Evolutionary conservation across 2,888 invertebrate species (phyloP).

Genomic region (Tuta absoluta): DNA sequence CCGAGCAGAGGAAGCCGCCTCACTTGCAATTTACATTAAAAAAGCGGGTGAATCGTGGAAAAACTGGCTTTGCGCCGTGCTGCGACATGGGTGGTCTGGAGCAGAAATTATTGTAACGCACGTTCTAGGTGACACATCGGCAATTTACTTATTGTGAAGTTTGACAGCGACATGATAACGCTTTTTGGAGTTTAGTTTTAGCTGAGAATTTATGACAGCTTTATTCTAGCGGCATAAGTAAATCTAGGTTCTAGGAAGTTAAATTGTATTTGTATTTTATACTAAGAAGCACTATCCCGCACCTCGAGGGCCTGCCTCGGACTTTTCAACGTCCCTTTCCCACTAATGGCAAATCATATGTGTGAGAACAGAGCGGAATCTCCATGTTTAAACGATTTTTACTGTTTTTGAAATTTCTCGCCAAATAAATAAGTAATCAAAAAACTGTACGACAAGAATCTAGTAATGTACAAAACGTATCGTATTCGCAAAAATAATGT

Average conservation of each 20-base stretch:
- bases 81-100: constrained; percentile 14
- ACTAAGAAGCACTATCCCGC: too few species aligned
- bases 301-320: too few species aligned
- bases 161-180: constrained; percentile 12
- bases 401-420: too few species aligned
- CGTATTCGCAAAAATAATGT: too few species aligned
- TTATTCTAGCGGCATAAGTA: not conserved
- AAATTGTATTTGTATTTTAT: not conserved
- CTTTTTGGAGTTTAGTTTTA: constrained; percentile 18
- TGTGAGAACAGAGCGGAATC: too few species aligned
- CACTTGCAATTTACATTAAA: constrained; percentile 1
- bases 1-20: not conserved
- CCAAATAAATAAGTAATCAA: too few species aligned
- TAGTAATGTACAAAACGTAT: too few species aligned
- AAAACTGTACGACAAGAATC: too few species aligned
- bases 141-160: not conserved
- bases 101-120: constrained; percentile 3
- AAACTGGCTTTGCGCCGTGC: constrained; percentile 7
- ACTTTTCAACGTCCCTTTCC: too few species aligned
- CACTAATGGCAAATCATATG: too few species aligned
- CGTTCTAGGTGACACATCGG: not conserved
- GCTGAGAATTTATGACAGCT: not conserved
- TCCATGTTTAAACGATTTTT: too few species aligned
- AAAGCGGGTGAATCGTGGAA: constrained; percentile 9
- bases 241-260: not conserved